Evolutionary conservation across 2,113 vertebrate genomes (phyloP), one percentile per base, ranked within the genome.

Genomic region (Pedionomus torquatus): DNA sequence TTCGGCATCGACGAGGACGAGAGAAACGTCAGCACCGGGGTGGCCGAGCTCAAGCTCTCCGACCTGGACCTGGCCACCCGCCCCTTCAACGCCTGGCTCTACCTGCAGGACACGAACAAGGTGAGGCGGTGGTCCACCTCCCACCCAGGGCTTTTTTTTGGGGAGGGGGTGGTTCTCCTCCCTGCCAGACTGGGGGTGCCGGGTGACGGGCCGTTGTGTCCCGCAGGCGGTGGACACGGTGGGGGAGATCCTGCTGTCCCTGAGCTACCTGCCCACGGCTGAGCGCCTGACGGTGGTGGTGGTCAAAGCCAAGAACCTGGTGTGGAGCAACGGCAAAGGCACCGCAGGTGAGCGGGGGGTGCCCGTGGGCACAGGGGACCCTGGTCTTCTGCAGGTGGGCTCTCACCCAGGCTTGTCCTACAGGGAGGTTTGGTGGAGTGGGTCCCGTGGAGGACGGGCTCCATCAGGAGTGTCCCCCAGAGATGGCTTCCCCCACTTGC

Each of bases 281-380:
- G 99, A 99, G 97, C 98, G 99, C 54, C 99, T 99, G 96, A 99
- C 99, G 0, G 99, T 99, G 92, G 99, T 99, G 5, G 99, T 99
- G 83, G 99, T 99, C 76, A 99, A 99, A 98, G 99, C 99, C 92
- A 99, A 99, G 98, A 99, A 99, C 95, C 98, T 99, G 5, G 86
- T 99, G 87, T 99, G 99, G 99, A 99, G 97, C 96, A 98, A 98
- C 0, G 97, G 98, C 85, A 99, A 99, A 96, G 98, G 95, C 96
- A 99, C 99, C 0, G 99, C 99, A 77, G 99, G 99, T 99, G 95
- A 98, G 97, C 1, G 1, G 41, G 31, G 43, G 13, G 1, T 5
- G 30, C 11, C 2, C 3, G 6, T 7, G 64, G 18, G 30, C 0
- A 0, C 20, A 2, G 54, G 17, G 21, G 10, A 30, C 46, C 20